These are phyloP conservation scores for Akabosia matsudoensis DNA, from an alignment of 1,140 invertebrate species.

Conservation along the genomic window DNA sequence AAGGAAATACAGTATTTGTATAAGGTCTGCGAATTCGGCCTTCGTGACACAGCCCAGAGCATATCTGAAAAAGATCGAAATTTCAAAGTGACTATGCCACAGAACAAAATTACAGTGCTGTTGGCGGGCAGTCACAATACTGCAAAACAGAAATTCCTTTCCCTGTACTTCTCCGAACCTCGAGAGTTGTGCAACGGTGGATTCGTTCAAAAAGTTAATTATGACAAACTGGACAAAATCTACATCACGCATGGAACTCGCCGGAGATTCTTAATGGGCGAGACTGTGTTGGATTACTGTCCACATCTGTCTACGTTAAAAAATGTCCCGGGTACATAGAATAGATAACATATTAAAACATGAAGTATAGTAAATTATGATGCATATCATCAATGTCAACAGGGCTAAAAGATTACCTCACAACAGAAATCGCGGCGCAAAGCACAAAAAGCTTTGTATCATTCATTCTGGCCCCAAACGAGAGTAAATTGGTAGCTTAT, in stretches of 20 bases:
- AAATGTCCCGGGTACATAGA: neutral
- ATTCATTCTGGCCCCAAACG: conserved; percentile 7
- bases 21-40: neutral
- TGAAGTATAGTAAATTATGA: neutral
- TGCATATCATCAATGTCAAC: neutral
- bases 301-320: neutral
- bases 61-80: neutral
- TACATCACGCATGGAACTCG: neutral
- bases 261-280: neutral
- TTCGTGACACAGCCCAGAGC: neutral
- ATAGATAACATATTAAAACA: neutral
- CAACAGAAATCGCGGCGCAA: neutral
- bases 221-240: conserved; percentile 4
- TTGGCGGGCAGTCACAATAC: neutral
- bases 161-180: neutral
- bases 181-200: neutral
- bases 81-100: neutral
- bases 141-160: neutral
- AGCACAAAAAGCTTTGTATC: neutral
- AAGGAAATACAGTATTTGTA: neutral
- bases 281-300: neutral
- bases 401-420: conserved; percentile 4
- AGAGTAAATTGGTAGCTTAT: too few relatives aligned
- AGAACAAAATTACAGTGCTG: neutral
- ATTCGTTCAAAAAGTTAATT: neutral